A percentile compares a stretch with the other conserved stretches of the same genome.
These are phyloP conservation scores for Ranitomeya variabilis DNA, from an alignment of 2,113 vertebrate species.

Conservation along the genomic window DNA sequence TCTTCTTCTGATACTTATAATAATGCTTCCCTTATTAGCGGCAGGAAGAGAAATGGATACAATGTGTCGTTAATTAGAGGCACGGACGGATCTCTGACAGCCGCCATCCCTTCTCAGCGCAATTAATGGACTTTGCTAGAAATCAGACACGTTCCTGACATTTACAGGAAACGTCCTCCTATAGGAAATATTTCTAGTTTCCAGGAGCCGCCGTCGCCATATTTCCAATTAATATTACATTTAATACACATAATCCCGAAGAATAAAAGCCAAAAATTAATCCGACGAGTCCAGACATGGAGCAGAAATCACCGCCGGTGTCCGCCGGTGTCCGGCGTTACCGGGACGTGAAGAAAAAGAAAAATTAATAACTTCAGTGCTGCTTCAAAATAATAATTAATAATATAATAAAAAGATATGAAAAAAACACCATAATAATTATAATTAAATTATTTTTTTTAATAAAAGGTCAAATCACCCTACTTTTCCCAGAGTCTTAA, in stretches of 20 bases:
- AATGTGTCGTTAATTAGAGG: neutral
- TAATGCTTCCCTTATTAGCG: neutral
- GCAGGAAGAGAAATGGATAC: neutral
- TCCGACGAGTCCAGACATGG: neutral
- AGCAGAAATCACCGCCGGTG: neutral
- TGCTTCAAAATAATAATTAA: no score
- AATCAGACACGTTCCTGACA: neutral
- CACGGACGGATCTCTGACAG: neutral
- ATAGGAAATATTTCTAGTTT: neutral
- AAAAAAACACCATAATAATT: no score
- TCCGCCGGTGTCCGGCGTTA: neutral
- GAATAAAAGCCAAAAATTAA: neutral
- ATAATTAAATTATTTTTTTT: no score
- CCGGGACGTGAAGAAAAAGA: neutral
- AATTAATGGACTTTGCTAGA: neutral
- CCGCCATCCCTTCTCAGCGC: neutral
- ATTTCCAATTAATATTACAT: neutral
- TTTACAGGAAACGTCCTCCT: neutral
- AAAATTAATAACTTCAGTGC: neutral
- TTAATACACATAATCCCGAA: neutral
- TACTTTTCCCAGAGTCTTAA: no score
- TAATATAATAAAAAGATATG: no score
- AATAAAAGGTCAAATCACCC: no score
- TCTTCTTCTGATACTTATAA: neutral
- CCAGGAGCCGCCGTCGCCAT: neutral